Evolutionary conservation across 2,113 vertebrate genomes (phyloP).

Genomic region (Dendrocopos noguchii): DNA sequence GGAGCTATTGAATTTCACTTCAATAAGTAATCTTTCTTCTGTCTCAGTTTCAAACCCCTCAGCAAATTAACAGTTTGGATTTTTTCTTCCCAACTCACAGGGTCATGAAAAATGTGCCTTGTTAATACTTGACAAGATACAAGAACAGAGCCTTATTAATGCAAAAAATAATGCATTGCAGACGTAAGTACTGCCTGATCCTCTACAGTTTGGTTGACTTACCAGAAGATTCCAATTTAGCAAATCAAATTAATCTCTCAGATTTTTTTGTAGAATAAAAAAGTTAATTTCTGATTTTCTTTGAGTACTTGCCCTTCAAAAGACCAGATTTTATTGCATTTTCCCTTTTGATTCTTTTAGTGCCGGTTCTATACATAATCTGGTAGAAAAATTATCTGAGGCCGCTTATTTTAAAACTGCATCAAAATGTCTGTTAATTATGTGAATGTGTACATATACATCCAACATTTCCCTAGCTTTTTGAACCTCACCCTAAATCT

Average conservation of each 20-base stretch:
- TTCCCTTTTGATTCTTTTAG: neutral
- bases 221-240: neutral
- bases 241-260: neutral
- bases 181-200: slow-evolving; percentile 85
- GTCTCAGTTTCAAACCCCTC: neutral
- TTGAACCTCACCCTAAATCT: neutral
- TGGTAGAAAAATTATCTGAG: neutral
- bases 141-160: slow-evolving; percentile 87
- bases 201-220: neutral
- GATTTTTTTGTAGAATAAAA: neutral
- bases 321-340: neutral
- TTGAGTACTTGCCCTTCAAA: neutral
- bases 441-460: neutral
- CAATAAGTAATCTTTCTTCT: neutral
- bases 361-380: neutral
- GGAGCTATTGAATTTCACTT: neutral
- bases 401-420: neutral
- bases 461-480: neutral
- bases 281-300: neutral
- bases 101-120: slow-evolving; percentile 95
- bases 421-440: neutral
- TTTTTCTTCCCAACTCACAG: slow-evolving; percentile 68
- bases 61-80: neutral
- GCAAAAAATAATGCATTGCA: slow-evolving; percentile 91
- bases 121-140: slow-evolving; percentile 93